Conservation (phyloP, 1,140 invertebrate species). For the Papilio helenus region DNA sequence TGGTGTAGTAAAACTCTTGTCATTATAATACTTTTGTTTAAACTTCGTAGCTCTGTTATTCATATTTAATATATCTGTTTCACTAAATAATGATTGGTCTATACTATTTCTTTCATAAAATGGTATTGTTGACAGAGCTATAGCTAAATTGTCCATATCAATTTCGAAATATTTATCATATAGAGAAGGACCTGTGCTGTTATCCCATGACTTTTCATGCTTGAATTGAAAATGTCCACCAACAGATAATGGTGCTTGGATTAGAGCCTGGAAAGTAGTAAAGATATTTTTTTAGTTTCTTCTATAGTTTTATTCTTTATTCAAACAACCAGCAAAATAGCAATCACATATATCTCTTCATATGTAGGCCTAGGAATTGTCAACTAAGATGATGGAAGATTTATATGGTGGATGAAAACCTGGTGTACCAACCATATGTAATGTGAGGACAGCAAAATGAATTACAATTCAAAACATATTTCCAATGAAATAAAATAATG, state of each 20-base stretch:
- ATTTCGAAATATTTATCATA: constrained; percentile 80
- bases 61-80: constrained; percentile 73
- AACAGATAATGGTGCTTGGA: constrained; percentile 67
- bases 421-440: not conserved
- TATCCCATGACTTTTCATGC: constrained; percentile 81
- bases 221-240: constrained; percentile 82
- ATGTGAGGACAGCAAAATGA: too few species aligned
- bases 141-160: constrained; percentile 68
- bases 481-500: too few species aligned
- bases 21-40: constrained; percentile 77
- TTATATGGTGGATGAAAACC: too few species aligned
- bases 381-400: too few species aligned
- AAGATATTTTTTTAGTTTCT: constrained; percentile 9
- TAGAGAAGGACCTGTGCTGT: constrained; percentile 58
- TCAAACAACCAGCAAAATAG: not conserved
- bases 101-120: constrained; percentile 77
- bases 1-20: constrained; percentile 66
- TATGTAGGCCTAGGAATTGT: too few species aligned
- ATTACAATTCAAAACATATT: too few species aligned
- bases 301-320: not conserved
- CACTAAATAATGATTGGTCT: constrained; percentile 62
- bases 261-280: constrained; percentile 66
- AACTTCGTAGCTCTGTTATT: constrained; percentile 70
- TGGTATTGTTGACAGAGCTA: constrained; percentile 69
- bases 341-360: too few species aligned